Base-by-base conservation (phyloP, 2,888 invertebrate genomes). In the Erebia palarica region DNA sequence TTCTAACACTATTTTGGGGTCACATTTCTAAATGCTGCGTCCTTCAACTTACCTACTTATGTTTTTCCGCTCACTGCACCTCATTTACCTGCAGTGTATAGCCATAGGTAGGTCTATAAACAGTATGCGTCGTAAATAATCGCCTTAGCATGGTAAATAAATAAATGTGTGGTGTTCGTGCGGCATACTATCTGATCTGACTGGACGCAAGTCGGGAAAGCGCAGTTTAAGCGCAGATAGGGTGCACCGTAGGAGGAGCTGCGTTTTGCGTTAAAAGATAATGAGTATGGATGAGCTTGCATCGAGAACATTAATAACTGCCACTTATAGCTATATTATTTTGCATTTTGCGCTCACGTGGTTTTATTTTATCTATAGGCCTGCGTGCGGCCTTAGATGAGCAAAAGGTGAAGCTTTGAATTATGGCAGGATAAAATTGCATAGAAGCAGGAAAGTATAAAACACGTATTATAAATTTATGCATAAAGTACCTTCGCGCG, bases 61-160 rank as follows among this genome's bases (percentile, higher is more conserved):
- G 5, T 8, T 51, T 8, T 7, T 51, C 51, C n/a, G 51, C n/a
- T 51, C 51, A 0, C 51, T 14, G 51, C 51, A 4, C 3, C 49
- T 3, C 49, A 3, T 13, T 49, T 13, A 49, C 13, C 14, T 14
- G 13, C 51, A 7, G 14, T n/a, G 14, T 13, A 14, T 14, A 51
- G n/a, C 5, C 4, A 0, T 51, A 13, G n/a, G 8, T 51, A 82
- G 86, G 85, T 90, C 88, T 91, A 91, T 91, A 91, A 88, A 83
- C 82, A 84, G 78, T 84, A 85, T 85, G 85, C 88, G 86, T 90
- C 90, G 92, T 92, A 93, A 93, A 92, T 92, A 92, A 91, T 90
- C 85, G 84, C 85, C 86, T 87, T 86, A 86, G 86, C 82, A 82
- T 78, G 78, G 89, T 91, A 92, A 92, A 92, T 92, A 92, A 92